These are phyloP conservation scores for Atta texana DNA, from an alignment of 1,140 invertebrate genomes.

Conservation along the genomic window DNA sequence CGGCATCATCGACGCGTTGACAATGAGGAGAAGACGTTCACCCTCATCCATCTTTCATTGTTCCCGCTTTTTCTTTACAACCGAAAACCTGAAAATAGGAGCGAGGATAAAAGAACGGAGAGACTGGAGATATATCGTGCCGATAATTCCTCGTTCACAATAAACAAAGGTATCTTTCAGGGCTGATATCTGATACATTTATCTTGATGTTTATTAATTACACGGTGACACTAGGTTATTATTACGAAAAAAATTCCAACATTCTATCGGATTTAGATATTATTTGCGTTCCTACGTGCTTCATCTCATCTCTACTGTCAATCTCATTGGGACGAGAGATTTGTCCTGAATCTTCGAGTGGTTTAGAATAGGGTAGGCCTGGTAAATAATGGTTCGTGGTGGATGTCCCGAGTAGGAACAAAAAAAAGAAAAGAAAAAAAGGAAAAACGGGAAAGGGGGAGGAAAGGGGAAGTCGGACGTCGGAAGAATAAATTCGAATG, in stretches of 20 bases:
- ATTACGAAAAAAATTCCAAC: neutral
- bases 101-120: neutral
- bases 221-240: neutral
- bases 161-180: neutral
- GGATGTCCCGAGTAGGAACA: slow-evolving; percentile 48
- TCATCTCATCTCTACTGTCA: slow-evolving; percentile 24
- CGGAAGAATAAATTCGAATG: slow-evolving; percentile 75
- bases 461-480: slow-evolving; percentile 33
- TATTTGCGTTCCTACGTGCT: neutral
- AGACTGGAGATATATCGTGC: neutral
- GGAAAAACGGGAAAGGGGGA: neutral
- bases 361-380: slow-evolving; percentile 32
- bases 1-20: slow-evolving; percentile 38
- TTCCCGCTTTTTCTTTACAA: slow-evolving; percentile 1
- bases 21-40: slow-evolving; percentile 20
- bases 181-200: neutral
- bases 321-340: slow-evolving; percentile 24
- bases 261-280: neutral
- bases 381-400: slow-evolving; percentile 62
- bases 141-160: slow-evolving; percentile 1
- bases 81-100: neutral
- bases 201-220: slow-evolving; percentile 2
- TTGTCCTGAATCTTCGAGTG: slow-evolving; percentile 16
- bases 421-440: slow-evolving; percentile 21
- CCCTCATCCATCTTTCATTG: slow-evolving; percentile 31